These are phyloP conservation scores for Halictus rubicundus DNA, from an alignment of 1,140 invertebrate genomes.

Conservation along the genomic window DNA sequence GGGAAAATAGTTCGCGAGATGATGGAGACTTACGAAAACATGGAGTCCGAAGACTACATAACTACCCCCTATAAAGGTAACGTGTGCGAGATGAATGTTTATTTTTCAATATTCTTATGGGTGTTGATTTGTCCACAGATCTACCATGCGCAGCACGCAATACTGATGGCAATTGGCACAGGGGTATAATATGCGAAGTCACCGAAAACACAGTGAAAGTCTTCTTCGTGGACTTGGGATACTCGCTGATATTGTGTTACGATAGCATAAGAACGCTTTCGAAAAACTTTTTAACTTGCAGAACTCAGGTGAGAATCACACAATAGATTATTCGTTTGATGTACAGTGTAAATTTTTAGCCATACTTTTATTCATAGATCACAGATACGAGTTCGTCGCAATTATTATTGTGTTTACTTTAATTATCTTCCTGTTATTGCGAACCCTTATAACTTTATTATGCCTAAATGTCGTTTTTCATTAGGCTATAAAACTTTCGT, in stretches of 20 bases:
- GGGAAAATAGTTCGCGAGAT: slow-evolving; percentile 42
- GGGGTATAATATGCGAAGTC: slow-evolving; percentile 73
- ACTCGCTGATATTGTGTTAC: slow-evolving; percentile 65
- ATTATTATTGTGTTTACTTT: too few relatives aligned
- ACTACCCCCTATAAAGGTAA: slow-evolving; percentile 50
- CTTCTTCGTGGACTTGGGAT: slow-evolving; percentile 81
- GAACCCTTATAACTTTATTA: too few relatives aligned
- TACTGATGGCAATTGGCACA: slow-evolving; percentile 76
- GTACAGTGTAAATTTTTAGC: too few relatives aligned
- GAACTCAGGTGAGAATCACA: slow-evolving; percentile 68
- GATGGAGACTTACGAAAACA: slow-evolving; percentile 37
- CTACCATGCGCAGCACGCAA: slow-evolving; percentile 77
- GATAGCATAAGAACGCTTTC: slow-evolving; percentile 68
- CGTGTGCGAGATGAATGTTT: not conserved
- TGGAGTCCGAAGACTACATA: slow-evolving; percentile 15
- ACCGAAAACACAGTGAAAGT: slow-evolving; percentile 75
- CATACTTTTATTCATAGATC: too few relatives aligned
- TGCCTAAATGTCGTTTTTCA: too few relatives aligned
- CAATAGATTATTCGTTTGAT: not conserved
- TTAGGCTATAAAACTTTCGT: slow-evolving; percentile 73
- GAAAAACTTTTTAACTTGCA: slow-evolving; percentile 57
- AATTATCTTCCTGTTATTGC: too few relatives aligned
- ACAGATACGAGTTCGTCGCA: too few relatives aligned
- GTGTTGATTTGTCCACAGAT: slow-evolving; percentile 70
- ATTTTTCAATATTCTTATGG: not conserved